These are phyloP conservation scores for Bellardia pandia DNA, from an alignment of 2,888 invertebrate species.

Conservation along the genomic window DNA sequence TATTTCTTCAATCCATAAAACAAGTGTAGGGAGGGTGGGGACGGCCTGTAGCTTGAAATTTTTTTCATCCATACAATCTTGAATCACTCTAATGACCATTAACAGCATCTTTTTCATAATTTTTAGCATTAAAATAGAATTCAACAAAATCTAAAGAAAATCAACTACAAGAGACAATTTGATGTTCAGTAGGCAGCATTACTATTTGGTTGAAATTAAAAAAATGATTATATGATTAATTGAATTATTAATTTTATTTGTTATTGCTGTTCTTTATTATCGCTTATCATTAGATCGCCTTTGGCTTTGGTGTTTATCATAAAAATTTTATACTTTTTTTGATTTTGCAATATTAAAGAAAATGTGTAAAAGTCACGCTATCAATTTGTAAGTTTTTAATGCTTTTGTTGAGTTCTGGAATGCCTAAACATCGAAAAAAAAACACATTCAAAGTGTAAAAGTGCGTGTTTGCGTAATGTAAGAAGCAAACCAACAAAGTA, in stretches of 20 bases:
- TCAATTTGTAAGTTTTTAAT: not conserved
- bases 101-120: not conserved
- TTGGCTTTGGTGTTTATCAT: not conserved
- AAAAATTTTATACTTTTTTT: not conserved
- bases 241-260: slow-evolving; percentile 4
- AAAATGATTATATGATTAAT: not conserved
- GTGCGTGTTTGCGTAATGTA: slow-evolving; percentile 27
- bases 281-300: not conserved
- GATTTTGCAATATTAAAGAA: not conserved
- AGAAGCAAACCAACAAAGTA: not conserved
- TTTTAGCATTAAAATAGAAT: not conserved
- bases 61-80: too few species aligned
- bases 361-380: slow-evolving; percentile 35
- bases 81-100: too few species aligned
- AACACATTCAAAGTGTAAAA: slow-evolving; percentile 27
- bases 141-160: not conserved
- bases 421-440: not conserved
- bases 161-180: not conserved
- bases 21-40: too few species aligned
- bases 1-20: too few species aligned
- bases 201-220: not conserved
- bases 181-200: not conserved
- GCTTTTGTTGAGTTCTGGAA: not conserved
- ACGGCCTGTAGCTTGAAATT: too few species aligned
- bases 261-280: not conserved